phyloP scores from a whole-genome alignment of 2,113 vertebrate genomes.

The Zingel zingel region DNA sequence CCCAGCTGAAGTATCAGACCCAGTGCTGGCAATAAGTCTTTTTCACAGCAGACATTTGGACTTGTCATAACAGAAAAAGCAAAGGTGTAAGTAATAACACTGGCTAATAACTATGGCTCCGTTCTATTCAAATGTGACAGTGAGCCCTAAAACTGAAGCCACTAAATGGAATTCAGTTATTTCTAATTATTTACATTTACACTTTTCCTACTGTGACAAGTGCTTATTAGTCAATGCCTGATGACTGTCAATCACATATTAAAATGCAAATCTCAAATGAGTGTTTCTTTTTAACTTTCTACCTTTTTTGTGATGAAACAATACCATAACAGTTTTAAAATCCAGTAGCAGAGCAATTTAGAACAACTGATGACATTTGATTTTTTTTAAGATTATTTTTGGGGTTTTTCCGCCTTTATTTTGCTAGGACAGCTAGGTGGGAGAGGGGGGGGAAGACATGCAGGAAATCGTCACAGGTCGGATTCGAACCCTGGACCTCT shows the following conservation, averaged over 20 bases:
- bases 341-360: neutral
- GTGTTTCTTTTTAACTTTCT: no score
- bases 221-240: neutral
- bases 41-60: neutral
- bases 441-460: no score
- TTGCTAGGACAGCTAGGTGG: no score
- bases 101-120: neutral
- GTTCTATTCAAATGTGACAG: neutral
- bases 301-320: no score
- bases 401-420: no score
- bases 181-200: neutral
- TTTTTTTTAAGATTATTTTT: no score
- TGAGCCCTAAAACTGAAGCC: no score
- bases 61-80: neutral
- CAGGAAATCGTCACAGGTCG: no score
- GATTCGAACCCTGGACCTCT: no score
- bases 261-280: neutral
- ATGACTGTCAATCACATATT: neutral
- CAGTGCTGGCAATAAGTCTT: no score
- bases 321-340: no score
- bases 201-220: slow-evolving; percentile 8
- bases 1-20: neutral
- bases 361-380: neutral
- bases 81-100: neutral
- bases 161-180: neutral